Evolutionary conservation across 2,797 vertebrate genomes (phyloP), one percentile per base, ranked within the genome.

Genomic region (Urocyon cinereoargenteus): DNA sequence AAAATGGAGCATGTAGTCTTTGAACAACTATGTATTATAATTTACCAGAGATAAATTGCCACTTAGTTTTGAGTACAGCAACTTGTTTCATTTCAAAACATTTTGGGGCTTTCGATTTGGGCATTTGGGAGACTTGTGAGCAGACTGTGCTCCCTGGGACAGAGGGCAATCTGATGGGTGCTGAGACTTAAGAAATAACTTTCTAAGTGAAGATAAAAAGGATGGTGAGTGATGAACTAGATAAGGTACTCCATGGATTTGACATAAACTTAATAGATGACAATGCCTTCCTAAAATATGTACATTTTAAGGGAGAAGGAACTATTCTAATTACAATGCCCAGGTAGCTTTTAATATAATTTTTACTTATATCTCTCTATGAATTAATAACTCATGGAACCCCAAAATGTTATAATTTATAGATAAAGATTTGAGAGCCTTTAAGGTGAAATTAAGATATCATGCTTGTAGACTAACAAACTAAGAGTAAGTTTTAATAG

Each of bases 31-130:
- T 45, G 70, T 68, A 53, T 59, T 85, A 82, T 78, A 86, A 19
- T 91, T 88, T 81, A 31, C 61, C 62, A 75, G 61, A 72, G 14
- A 77, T 36, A 49, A 68, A 64, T n/a, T 78, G 6, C 28, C 75
- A 31, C 21, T 86, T 78, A 93, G 36, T 77, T 88, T 77, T 78
- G 66, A 81, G 45, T 31, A 4, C 4, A 93, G 6, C 6, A 4
- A 34, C 24, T 88, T 45, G 21, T 57, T 95, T 94, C 36, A 62
- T 61, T 97, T 91, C 3, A 86, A 96, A 86, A 81, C 5, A 90
- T 95, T 88, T 59, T 36, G 12, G 0, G 6, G 15, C 10, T 79
- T 86, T 95, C 16, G 7, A 22, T 72, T 11, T 77, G 82, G 3
- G 2, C 36, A 64, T 91, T 79, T 94, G 26, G 13, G 84, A 90